Percentiles rank a stretch among this genome's conserved stretches.
Conservation (phyloP, 1,140 invertebrate genomes). For the Drosophila tani region DNA sequence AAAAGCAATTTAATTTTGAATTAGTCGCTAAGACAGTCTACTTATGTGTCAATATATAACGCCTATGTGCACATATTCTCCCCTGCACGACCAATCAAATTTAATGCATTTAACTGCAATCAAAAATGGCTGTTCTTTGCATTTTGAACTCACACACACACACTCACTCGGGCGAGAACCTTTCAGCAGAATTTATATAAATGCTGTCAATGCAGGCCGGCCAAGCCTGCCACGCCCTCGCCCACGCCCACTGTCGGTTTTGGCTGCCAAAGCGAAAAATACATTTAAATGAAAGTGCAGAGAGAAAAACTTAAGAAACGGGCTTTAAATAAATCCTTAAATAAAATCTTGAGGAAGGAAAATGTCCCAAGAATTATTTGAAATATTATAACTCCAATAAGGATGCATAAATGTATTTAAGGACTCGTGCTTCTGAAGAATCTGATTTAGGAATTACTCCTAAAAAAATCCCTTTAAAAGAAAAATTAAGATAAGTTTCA, state of each 20-base stretch:
- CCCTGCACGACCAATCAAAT: conserved; percentile 58
- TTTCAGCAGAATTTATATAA: conserved; percentile 62
- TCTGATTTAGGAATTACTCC: neutral
- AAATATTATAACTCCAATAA: too few relatives aligned
- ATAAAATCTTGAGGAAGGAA: neutral
- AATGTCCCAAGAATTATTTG: too few relatives aligned
- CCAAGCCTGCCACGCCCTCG: conserved; percentile 49
- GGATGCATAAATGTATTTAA: too few relatives aligned
- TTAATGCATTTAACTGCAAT: conserved; percentile 80
- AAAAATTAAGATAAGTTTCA: too few relatives aligned
- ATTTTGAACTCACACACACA: conserved; percentile 35
- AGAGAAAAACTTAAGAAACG: neutral
- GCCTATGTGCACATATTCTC: conserved; percentile 6
- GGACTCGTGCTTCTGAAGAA: too few relatives aligned
- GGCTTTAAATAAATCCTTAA: neutral
- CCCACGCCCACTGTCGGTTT: conserved; percentile 55
- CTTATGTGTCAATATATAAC: conserved; percentile 20
- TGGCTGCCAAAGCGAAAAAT: conserved; percentile 51
- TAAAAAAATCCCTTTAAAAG: neutral
- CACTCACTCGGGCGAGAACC: conserved; percentile 19
- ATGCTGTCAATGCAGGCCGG: conserved; percentile 48
- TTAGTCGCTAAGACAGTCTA: conserved; percentile 39
- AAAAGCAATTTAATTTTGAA: conserved; percentile 53
- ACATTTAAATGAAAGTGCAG: conserved; percentile 37
- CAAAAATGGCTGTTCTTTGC: conserved; percentile 59